A percentile compares a stretch with the other conserved stretches of the same genome.
Conservation (phyloP, 2,888 invertebrate genomes). For the Torymus aiolomorphi region DNA sequence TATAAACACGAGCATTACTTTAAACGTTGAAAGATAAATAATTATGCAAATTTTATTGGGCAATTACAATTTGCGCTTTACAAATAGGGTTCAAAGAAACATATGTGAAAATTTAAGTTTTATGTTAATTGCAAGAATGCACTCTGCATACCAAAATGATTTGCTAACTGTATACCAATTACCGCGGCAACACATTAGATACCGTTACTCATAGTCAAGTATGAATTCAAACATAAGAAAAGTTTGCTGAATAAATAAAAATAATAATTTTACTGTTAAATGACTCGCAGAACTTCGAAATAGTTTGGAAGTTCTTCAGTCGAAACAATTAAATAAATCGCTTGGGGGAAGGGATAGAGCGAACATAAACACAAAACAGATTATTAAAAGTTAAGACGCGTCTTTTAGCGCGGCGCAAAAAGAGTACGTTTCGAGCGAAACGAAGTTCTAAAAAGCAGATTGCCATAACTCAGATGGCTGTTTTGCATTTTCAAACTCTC, state of each 20-base stretch:
- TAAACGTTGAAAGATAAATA: too few relatives aligned
- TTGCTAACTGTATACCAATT: too few relatives aligned
- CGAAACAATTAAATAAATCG: constrained; percentile 11
- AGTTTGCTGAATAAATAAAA: neutral
- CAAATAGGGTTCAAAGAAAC: too few relatives aligned
- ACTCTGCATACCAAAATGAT: too few relatives aligned
- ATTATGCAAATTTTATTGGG: too few relatives aligned
- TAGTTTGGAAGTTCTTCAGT: too few relatives aligned
- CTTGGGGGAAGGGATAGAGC: neutral
- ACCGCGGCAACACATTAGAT: too few relatives aligned
- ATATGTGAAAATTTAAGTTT: too few relatives aligned
- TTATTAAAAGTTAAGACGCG: constrained; percentile 8
- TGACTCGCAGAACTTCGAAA: too few relatives aligned
- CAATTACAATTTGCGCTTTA: too few relatives aligned
- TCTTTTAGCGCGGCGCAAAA: neutral
- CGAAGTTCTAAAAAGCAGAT: constrained; percentile 28
- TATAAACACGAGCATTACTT: too few relatives aligned
- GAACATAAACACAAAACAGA: neutral
- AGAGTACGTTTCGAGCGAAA: neutral
- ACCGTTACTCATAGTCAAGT: neutral
- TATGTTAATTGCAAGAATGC: too few relatives aligned
- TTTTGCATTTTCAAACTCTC: constrained; percentile 42
- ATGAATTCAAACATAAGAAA: neutral
- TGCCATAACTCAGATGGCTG: constrained; percentile 30
- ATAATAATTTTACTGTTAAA: constrained; percentile 1